Evolutionary conservation across 2,797 vertebrate genomes (phyloP).

Genomic region (Chrysocyon brachyurus): DNA sequence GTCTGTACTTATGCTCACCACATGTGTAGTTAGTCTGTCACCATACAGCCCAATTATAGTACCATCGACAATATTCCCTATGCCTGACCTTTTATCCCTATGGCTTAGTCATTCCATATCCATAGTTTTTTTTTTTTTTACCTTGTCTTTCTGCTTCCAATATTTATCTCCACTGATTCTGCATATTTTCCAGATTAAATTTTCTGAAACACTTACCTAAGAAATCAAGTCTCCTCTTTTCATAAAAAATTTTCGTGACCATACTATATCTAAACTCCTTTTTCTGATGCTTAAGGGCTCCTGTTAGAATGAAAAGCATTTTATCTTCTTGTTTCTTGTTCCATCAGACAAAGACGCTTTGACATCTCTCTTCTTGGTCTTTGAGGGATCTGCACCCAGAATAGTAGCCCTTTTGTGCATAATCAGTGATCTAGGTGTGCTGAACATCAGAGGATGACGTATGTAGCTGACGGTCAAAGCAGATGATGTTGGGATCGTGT

Average conservation of each 20-base stretch:
- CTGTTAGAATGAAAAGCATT: slow-evolving; percentile 27
- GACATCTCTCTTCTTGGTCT: not conserved
- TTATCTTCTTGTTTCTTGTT: slow-evolving; percentile 37
- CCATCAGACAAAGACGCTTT: not conserved
- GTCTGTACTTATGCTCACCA: not conserved
- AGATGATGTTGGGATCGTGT: not conserved
- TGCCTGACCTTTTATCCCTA: not conserved
- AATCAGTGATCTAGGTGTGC: not conserved
- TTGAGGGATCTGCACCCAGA: not conserved
- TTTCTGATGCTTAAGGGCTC: slow-evolving; percentile 30
- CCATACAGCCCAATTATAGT: not conserved
- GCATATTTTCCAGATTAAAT: not conserved
- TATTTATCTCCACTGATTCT: not conserved
- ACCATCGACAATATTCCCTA: not conserved
- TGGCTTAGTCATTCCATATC: not conserved
- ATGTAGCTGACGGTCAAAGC: not conserved
- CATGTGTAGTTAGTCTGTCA: not conserved
- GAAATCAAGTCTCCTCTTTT: not conserved
- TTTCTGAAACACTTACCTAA: not conserved
- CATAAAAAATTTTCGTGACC: not conserved
- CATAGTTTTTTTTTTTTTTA: not conserved
- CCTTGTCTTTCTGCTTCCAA: not conserved
- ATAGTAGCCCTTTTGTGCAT: not conserved
- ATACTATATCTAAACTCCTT: not conserved
- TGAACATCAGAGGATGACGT: not conserved